Base-by-base conservation (phyloP, 1,140 invertebrate genomes). In the Idris sp. region DNA sequence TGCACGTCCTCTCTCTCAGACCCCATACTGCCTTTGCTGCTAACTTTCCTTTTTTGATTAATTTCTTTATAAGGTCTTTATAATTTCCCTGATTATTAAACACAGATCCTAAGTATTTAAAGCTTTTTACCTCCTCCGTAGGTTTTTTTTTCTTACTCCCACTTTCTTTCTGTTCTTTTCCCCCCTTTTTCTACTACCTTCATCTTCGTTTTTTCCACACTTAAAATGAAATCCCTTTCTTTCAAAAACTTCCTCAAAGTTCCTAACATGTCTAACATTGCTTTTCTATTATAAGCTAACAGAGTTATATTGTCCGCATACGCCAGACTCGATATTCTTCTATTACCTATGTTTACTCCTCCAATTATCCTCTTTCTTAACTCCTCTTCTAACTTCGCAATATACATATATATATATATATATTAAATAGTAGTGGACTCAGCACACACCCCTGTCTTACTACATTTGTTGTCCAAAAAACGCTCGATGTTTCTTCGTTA, bases 1-100 rank as follows among this genome's bases (percentile, higher is more conserved):
- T 64, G 35, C 51, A 73, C 1, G 4, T 36, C 22, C 53, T 74
- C 30, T 68, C 40, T 22, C 62, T 62, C 22, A 74, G 36, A 11
- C 69, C 30, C 69, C 33, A 36, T n/a, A n/a, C n/a, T n/a, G n/a
- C n/a, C n/a, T n/a, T n/a, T n/a, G n/a, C n/a, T n/a, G n/a, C n/a
- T n/a, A n/a, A n/a, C n/a, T n/a, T n/a, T n/a, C n/a, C n/a, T n/a
- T n/a, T n/a, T n/a, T n/a, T n/a, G n/a, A n/a, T n/a, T n/a, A n/a
- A n/a, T n/a, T n/a, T n/a, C n/a, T n/a, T n/a, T n/a, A n/a, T n/a
- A n/a, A n/a, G n/a, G n/a, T n/a, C n/a, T n/a, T n/a, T n/a, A n/a
- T n/a, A n/a, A n/a, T n/a, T n/a, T n/a, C n/a, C n/a, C n/a, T n/a
- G n/a, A n/a, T n/a, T n/a, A n/a, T n/a, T n/a, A n/a, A n/a, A n/a